Percentiles rank a stretch among this genome's conserved stretches.
Evolutionary conservation across 2,888 invertebrate genomes (phyloP).

Genomic region (Carpatolechia fugitivella): DNA sequence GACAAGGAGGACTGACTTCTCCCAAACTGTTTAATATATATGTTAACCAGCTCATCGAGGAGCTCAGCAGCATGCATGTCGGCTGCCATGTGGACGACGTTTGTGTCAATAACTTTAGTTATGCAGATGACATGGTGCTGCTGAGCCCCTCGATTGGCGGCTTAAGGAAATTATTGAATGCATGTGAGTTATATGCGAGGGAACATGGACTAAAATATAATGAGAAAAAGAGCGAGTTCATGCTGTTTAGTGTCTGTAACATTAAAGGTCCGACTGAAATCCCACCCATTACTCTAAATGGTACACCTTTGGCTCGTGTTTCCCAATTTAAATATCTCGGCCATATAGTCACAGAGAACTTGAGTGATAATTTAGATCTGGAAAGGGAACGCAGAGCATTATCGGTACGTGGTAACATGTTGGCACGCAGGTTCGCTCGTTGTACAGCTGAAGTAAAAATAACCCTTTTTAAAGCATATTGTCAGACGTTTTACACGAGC

Average conservation of each 20-base stretch:
- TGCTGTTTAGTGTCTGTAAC: background rate
- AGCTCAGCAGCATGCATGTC: conserved; percentile 5
- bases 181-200: background rate
- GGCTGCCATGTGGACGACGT: background rate
- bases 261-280: background rate
- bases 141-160: background rate
- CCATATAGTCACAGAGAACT: background rate
- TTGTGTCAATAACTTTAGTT: background rate
- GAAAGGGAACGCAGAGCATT: conserved; percentile 10
- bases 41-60: background rate
- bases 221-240: background rate
- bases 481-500: background rate
- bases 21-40: background rate
- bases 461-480: background rate
- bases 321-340: background rate
- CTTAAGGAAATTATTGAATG: background rate
- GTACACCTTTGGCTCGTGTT: background rate
- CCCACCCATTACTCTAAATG: background rate
- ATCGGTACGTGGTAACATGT: conserved; percentile 5
- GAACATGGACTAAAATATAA: background rate
- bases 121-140: conserved; percentile 4
- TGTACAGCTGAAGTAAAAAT: background rate
- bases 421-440: conserved; percentile 2
- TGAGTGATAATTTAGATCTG: background rate
- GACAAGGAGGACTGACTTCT: conserved; percentile 18